Evolutionary conservation across 2,888 invertebrate species (phyloP).

Genomic region (Meteorus colon): DNA sequence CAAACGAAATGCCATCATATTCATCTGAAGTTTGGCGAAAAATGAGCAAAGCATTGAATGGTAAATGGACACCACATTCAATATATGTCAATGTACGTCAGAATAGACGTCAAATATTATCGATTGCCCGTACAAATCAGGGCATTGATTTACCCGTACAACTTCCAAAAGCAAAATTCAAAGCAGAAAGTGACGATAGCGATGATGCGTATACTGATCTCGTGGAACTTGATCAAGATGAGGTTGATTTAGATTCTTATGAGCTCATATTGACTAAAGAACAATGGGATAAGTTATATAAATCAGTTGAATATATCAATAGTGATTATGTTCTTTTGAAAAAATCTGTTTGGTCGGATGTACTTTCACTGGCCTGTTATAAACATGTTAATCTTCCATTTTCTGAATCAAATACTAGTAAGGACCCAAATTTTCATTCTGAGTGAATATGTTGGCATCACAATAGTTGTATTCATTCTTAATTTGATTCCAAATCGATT

Average conservation of each 20-base stretch:
- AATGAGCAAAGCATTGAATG: constrained; percentile 12
- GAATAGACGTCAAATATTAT: constrained; percentile 8
- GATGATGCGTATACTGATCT: neutral
- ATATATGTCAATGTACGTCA: constrained; percentile 5
- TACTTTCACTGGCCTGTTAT: neutral
- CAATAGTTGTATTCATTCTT: neutral
- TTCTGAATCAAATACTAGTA: neutral
- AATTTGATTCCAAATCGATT: too few species aligned
- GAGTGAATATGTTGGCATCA: neutral
- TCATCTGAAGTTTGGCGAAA: constrained; percentile 21
- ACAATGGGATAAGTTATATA: neutral
- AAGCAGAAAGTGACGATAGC: neutral
- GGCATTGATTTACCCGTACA: neutral
- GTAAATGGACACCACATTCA: neutral
- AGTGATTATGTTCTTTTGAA: neutral
- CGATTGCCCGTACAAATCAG: constrained; percentile 7
- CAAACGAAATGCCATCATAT: constrained; percentile 4
- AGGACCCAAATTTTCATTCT: neutral
- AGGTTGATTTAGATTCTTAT: neutral
- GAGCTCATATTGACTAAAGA: neutral
- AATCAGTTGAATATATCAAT: neutral
- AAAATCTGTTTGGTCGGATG: neutral
- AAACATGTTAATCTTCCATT: neutral
- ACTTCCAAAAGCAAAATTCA: neutral
- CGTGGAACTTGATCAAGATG: neutral